phyloP scores from a whole-genome alignment of 2,797 vertebrate genomes.

The Podarcis lilfordi region DNA sequence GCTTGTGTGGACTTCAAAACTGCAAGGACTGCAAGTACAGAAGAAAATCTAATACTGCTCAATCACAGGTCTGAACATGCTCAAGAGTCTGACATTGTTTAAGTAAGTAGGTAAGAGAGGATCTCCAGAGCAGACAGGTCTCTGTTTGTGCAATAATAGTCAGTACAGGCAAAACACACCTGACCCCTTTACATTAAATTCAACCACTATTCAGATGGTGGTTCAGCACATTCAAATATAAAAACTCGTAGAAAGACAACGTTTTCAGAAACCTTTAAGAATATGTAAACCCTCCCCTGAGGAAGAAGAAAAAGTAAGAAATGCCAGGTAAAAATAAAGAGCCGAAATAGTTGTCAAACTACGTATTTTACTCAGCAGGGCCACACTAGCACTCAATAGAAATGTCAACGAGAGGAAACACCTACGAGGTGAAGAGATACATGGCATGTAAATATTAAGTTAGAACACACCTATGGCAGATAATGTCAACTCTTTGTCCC shows the following conservation, averaged over 20 bases:
- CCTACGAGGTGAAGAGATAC: accelerated
- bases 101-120: slow-evolving; percentile 35
- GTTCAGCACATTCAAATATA: background rate
- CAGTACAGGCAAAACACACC: background rate
- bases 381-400: background rate
- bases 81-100: slow-evolving; percentile 40
- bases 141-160: slow-evolving; percentile 6
- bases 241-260: background rate
- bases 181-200: background rate
- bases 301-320: too few species aligned
- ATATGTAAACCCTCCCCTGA: too few species aligned
- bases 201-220: background rate
- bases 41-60: slow-evolving; percentile 18
- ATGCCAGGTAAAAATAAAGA: too few species aligned
- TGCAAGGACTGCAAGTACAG: background rate
- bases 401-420: accelerated
- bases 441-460: accelerated
- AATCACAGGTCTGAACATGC: slow-evolving; percentile 50
- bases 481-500: background rate
- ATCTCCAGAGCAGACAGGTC: slow-evolving; percentile 29
- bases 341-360: too few species aligned
- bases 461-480: background rate
- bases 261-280: too few species aligned
- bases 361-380: background rate
- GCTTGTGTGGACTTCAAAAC: slow-evolving; percentile 5